phyloP scores from a whole-genome alignment of 1,140 invertebrate species.

The Pachypsylla venusta region DNA sequence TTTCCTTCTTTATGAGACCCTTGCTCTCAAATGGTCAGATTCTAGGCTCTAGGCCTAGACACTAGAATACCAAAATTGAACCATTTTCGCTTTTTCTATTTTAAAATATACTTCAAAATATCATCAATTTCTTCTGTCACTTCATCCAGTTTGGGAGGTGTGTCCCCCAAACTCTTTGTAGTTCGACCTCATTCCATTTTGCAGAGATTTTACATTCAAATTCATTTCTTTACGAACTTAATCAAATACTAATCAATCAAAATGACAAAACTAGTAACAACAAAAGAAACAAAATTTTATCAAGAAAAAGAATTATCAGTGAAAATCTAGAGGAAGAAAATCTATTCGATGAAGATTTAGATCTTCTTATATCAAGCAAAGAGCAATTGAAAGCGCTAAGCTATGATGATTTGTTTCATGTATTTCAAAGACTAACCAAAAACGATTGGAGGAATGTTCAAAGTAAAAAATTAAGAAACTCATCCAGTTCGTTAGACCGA shows the following conservation, averaged over 20 bases:
- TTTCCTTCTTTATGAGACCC: too few species aligned
- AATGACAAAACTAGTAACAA: neutral
- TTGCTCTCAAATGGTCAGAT: too few species aligned
- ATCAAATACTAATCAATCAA: conserved; percentile 19
- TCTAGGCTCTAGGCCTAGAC: too few species aligned
- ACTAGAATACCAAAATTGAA: too few species aligned
- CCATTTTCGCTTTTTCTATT: too few species aligned
- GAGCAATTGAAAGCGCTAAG: conserved; percentile 20
- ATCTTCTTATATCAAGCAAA: neutral
- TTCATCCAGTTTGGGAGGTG: too few species aligned
- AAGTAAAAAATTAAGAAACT: neutral
- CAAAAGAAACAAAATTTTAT: neutral
- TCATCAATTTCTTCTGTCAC: too few species aligned
- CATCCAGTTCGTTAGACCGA: conserved; percentile 6
- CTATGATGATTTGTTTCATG: conserved; percentile 25
- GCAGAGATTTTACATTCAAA: too few species aligned
- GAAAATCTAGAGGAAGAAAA: conserved; percentile 24
- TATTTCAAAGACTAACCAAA: conserved; percentile 21
- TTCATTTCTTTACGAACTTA: too few species aligned
- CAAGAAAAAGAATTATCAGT: conserved; percentile 18
- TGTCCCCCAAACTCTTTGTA: too few species aligned
- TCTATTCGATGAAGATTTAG: neutral
- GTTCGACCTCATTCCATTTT: too few species aligned
- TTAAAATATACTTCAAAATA: too few species aligned
- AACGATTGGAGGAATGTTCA: conserved; percentile 4